Base-by-base conservation (phyloP, 2,797 vertebrate genomes). In the Alfaro cultratus region DNA sequence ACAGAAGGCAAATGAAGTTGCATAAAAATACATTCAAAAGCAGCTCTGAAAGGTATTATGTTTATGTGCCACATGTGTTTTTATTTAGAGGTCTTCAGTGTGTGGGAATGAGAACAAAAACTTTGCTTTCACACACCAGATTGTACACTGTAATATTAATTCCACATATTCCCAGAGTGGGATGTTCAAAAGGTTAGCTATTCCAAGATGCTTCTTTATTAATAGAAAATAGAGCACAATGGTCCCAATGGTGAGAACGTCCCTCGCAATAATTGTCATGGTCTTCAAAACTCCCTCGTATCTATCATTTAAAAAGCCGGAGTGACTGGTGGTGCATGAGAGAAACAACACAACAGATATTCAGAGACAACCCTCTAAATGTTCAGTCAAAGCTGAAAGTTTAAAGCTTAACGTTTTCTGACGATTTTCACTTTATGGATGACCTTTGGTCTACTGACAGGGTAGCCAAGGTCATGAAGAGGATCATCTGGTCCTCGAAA, bases 161-260 rank as follows among this genome's bases (percentile, higher is more conserved):
- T 87, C 47, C 31, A 39, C 68, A 86, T 82, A 92, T 84, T 90
- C 92, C 91, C 91, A 60, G 26, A 70, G 89, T 64, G 83, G 18
- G 73, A 62, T 83, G 74, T 76, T 93, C 75, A 81, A 93, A 93
- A 92, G 91, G 88, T 92, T 91, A 91, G 85, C 90, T 95, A 92
- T 94, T 95, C 87, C 88, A 91, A 91, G 93, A 91, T 77, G 77
- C 82, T 78, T 83, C 86, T 89, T 91, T 89, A 92, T 92, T 87
- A 91, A 91, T 90, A 92, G 91, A 93, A 94, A 91, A 88, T 90
- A 89, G 89, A 94, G 83, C 90, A 89, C 85, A 87, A 74, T 1
- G 5, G 80, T 53, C 86, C 74, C 60, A 64, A 82, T 82, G 90
- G 80, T 81, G 43, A 21, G 15, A 46, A 76, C 12, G 51, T 93